A percentile compares a stretch with the other conserved stretches of the same genome.
phyloP scores from a whole-genome alignment of 2,888 invertebrate genomes.

The Thereva unica region DNA sequence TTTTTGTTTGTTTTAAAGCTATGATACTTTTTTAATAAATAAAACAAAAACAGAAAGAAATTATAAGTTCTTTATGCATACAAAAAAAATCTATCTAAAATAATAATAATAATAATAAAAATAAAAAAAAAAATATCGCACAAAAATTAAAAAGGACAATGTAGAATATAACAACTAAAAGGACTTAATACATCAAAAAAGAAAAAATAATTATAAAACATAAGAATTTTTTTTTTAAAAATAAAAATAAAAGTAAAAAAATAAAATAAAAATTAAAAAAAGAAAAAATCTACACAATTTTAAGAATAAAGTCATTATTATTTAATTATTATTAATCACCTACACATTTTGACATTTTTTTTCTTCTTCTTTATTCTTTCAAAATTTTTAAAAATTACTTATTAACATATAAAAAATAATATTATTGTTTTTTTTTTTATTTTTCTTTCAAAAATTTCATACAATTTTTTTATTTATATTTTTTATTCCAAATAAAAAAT shows the following conservation, averaged over 20 bases:
- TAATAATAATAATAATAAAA: too few relatives aligned
- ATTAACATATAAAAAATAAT: neutral
- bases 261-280: neutral
- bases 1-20: slow-evolving; percentile 33
- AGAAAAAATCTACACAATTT: slow-evolving; percentile 13
- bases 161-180: slow-evolving; percentile 13
- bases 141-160: slow-evolving; percentile 17
- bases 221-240: slow-evolving; percentile 1
- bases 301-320: slow-evolving; percentile 32
- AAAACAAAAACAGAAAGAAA: slow-evolving; percentile 22
- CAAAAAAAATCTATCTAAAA: slow-evolving; percentile 27
- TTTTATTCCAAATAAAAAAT: slow-evolving; percentile 22
- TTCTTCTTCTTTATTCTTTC: too few relatives aligned
- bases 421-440: too few relatives aligned
- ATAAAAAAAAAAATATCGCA: slow-evolving; percentile 25
- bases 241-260: slow-evolving; percentile 7
- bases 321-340: slow-evolving; percentile 38
- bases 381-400: slow-evolving; percentile 24
- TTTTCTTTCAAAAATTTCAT: too few relatives aligned
- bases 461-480: too few relatives aligned
- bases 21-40: slow-evolving; percentile 33
- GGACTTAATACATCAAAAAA: slow-evolving; percentile 3
- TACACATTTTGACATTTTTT: slow-evolving; percentile 26
- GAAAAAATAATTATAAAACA: slow-evolving; percentile 27
- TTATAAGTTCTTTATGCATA: slow-evolving; percentile 30